A percentile compares a stretch with the other conserved stretches of the same genome.
Evolutionary conservation across 2,888 invertebrate species (phyloP).

Genomic region (Hydraecia micacea): DNA sequence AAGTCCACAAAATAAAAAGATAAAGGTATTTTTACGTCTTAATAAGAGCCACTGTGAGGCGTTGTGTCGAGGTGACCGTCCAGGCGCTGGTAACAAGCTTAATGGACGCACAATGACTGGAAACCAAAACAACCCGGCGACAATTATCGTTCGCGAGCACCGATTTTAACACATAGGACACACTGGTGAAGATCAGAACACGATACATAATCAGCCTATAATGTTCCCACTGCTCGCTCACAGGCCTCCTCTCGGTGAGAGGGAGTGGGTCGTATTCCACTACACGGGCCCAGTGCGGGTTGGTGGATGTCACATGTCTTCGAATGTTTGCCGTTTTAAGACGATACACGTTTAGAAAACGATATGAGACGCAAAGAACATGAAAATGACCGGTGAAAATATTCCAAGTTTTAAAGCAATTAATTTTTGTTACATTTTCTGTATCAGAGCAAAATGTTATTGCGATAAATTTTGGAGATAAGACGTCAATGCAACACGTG

Average conservation of each 20-base stretch:
- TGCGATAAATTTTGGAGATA: constrained; percentile 50
- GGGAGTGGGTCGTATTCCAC: background rate
- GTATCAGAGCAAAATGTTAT: constrained; percentile 38
- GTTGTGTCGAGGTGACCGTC: constrained; percentile 58
- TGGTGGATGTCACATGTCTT: background rate
- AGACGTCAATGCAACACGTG: constrained; percentile 48
- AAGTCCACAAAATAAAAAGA: constrained; percentile 7
- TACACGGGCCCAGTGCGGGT: background rate
- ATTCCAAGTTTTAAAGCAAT: constrained; percentile 18
- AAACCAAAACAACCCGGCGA: constrained; percentile 80
- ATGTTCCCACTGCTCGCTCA: background rate
- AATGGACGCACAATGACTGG: constrained; percentile 77
- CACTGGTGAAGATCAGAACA: constrained; percentile 25
- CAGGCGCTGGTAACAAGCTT: constrained; percentile 70
- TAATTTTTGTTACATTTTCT: constrained; percentile 23
- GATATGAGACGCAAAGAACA: background rate
- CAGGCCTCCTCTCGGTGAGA: background rate
- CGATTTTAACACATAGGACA: constrained; percentile 65
- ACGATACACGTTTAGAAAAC: background rate
- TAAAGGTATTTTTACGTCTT: constrained; percentile 29
- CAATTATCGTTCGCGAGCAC: constrained; percentile 71
- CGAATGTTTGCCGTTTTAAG: background rate
- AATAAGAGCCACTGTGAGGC: constrained; percentile 30
- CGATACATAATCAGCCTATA: background rate
- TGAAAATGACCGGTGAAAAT: constrained; percentile 10